Conservation (phyloP, 2,888 invertebrate genomes). For the Crocallis elinguaria region DNA sequence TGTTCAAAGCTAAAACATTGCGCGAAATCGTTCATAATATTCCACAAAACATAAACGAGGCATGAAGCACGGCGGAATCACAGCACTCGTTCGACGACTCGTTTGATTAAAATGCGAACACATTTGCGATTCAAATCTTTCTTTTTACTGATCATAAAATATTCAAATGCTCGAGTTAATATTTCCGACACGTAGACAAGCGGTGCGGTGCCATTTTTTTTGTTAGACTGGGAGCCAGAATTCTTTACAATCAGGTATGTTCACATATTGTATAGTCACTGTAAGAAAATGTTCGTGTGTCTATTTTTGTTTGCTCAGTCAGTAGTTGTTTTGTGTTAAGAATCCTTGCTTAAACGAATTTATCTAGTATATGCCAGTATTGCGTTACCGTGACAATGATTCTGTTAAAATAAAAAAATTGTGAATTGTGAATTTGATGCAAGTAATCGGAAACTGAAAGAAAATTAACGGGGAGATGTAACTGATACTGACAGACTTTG, state of each 20-base stretch:
- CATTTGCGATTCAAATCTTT: constrained; percentile 82
- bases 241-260: not conserved
- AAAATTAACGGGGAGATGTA: too few species aligned
- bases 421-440: too few species aligned
- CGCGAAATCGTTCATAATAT: constrained; percentile 6
- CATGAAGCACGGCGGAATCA: constrained; percentile 39
- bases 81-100: constrained; percentile 47
- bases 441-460: too few species aligned
- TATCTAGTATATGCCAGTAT: too few species aligned
- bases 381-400: too few species aligned
- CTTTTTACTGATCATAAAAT: constrained; percentile 82
- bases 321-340: too few species aligned
- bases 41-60: constrained; percentile 20
- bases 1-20: not conserved
- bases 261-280: not conserved
- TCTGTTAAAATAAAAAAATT: too few species aligned
- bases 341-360: too few species aligned
- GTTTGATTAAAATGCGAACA: constrained; percentile 80
- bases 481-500: too few species aligned
- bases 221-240: constrained; percentile 25
- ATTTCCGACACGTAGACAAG: constrained; percentile 75
- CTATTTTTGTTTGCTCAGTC: too few species aligned
- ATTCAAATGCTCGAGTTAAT: constrained; percentile 80
- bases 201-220: constrained; percentile 56
- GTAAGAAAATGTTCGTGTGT: too few species aligned